phyloP scores from a whole-genome alignment of 2,797 vertebrate genomes.

The Huso huso region DNA sequence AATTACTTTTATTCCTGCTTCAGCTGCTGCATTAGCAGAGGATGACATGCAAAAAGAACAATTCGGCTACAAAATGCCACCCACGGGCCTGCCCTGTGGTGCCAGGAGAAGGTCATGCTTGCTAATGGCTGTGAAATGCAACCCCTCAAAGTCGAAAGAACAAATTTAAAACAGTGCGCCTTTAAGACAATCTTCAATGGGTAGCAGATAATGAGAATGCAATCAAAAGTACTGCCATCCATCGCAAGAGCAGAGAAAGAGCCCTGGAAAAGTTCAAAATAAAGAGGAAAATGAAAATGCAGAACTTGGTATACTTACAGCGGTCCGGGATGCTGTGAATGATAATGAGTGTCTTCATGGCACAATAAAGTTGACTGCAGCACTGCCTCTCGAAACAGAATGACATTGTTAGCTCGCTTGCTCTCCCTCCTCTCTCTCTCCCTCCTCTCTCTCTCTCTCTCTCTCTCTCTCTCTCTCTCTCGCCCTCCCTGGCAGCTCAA shows the following conservation, averaged over 20 bases:
- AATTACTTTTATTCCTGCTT: too few species aligned
- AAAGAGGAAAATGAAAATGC: neutral
- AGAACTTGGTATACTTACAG: slow-evolving; percentile 59
- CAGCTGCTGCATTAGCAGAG: too few species aligned
- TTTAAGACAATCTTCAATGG: neutral
- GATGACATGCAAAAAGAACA: neutral
- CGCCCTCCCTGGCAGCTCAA: slow-evolving; percentile 63
- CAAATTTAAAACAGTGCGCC: neutral
- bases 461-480: slow-evolving; percentile 17
- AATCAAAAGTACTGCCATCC: too few species aligned
- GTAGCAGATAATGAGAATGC: too few species aligned
- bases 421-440: slow-evolving; percentile 49
- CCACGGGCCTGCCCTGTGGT: neutral
- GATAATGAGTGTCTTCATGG: slow-evolving; percentile 45
- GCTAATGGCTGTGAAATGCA: neutral
- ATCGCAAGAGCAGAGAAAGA: too few species aligned
- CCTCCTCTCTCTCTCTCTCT: slow-evolving; percentile 20
- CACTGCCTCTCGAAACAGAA: slow-evolving; percentile 71
- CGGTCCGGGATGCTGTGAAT: slow-evolving; percentile 30
- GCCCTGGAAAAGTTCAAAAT: neutral
- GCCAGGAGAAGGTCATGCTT: neutral
- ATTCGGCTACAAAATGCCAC: neutral
- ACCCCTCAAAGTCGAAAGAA: neutral
- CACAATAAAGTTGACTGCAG: slow-evolving; percentile 77
- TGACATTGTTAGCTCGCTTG: slow-evolving; percentile 74